Base-by-base conservation (phyloP, 2,888 invertebrate species). In the Drosophila prolongata region DNA sequence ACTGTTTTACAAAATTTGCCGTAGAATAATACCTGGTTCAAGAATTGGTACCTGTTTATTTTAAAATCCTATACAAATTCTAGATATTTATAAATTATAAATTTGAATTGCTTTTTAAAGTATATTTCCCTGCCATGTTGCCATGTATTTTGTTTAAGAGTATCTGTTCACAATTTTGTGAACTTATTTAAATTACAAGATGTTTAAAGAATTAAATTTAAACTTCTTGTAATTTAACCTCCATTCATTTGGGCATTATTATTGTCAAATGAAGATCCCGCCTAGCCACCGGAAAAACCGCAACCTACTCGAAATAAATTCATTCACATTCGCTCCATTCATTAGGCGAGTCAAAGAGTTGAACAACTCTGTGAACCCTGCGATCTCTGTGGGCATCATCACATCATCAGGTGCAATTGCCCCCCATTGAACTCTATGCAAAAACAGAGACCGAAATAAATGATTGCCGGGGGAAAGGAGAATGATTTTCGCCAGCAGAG, bases 291-390 rank as follows among this genome's bases (percentile, higher is more conserved):
- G 8, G 42, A 16, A 35, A 61, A 46, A 6, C 13, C 34, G 10
- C 13, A 11, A 42, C 16, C 43, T 37, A 34, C 57, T 56, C 30
- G 13, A 59, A 59, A 34, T 56, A 62, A 44, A 62, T 47, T 34
- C 62, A 42, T 49, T 62, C 62, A 58, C 13, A 47, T 47, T 47
- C n/a, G n/a, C 35, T 56, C 62, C 66, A 75, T 85, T 87, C 87
- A 81, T 87, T 81, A 84, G 74, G 40, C 57, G 66, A 76, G 57
- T 81, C 71, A 81, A 67, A 46, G 53, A 66, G 75, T 69, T 80
- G 77, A 81, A 80, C 56, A 27, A 49, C 59, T 70, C 38, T 40
- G 24, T 52, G 68, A 86, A 82, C 71, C 64, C 69, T 42, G 43
- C 35, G 57, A 46, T 40, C 64, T 42, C n/a, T 10, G 40, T 16